Evolutionary conservation across 2,797 vertebrate species (phyloP).

Genomic region (Gambelia wislizenii): DNA sequence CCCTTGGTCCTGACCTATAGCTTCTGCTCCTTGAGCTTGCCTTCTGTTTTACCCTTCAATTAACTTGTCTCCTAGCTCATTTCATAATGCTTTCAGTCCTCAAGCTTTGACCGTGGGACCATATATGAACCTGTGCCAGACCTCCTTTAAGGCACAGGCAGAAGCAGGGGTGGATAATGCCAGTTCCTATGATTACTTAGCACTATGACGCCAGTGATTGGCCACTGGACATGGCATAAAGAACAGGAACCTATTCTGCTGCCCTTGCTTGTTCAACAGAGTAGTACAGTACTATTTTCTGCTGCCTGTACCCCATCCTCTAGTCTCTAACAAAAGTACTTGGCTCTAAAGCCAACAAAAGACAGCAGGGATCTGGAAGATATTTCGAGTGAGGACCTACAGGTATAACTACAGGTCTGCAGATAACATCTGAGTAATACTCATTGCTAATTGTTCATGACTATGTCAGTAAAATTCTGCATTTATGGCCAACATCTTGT

Average conservation of each 20-base stretch:
- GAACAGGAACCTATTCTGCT: not conserved
- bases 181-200: not conserved
- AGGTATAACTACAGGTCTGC: not conserved
- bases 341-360: not conserved
- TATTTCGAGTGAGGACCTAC: not conserved
- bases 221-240: not conserved
- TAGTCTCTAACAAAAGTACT: not conserved
- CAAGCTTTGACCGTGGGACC: not conserved
- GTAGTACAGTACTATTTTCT: not conserved
- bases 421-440: not conserved
- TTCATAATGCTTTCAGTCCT: not conserved
- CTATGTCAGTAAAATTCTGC: conserved; percentile 7
- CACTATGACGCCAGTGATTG: not conserved
- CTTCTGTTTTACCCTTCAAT: not conserved
- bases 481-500: conserved; percentile 30
- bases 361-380: not conserved
- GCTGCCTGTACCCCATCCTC: not conserved
- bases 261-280: not conserved
- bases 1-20: not conserved
- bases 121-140: not conserved
- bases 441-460: conserved; percentile 5
- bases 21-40: not conserved
- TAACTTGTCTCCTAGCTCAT: not conserved
- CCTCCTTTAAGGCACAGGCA: not conserved
- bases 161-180: not conserved